A percentile compares a stretch with the other conserved stretches of the same genome.
Conservation (phyloP, 2,797 vertebrate genomes). For the Limosa lapponica region DNA sequence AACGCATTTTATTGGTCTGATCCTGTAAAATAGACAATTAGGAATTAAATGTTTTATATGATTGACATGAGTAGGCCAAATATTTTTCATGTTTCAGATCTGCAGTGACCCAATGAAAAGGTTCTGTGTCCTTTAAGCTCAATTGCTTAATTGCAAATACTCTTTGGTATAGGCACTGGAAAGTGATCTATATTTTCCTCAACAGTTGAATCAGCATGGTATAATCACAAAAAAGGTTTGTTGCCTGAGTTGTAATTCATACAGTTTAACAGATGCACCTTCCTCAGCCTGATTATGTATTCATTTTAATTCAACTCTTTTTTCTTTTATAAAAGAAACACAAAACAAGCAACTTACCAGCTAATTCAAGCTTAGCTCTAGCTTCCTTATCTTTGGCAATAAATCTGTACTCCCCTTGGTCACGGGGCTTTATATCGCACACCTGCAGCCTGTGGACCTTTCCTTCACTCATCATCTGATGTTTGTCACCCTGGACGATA, state of each 20-base stretch:
- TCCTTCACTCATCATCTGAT: constrained; percentile 98
- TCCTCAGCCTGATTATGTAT: neutral
- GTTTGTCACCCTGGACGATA: constrained; percentile 95
- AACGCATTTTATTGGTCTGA: neutral
- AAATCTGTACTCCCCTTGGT: constrained; percentile 96
- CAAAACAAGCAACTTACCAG: constrained; percentile 81
- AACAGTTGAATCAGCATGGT: neutral
- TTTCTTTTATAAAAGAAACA: constrained; percentile 4
- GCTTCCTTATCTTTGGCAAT: constrained; percentile 97
- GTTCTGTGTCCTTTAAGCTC: neutral
- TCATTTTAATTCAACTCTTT: neutral
- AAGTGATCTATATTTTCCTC: neutral
- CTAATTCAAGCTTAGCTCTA: constrained; percentile 94
- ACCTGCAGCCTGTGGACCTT: constrained; percentile 94
- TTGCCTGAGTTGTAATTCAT: neutral
- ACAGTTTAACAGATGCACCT: neutral
- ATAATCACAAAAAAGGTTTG: neutral
- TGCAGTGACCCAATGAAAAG: neutral
- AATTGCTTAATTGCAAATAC: too few species aligned
- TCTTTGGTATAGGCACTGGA: neutral
- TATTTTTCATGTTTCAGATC: neutral
- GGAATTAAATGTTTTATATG: neutral
- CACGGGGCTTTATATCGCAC: constrained; percentile 93
- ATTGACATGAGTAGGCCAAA: neutral
- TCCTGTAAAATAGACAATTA: neutral